Conservation (phyloP, 2,113 vertebrate genomes). For the Falcunculus frontatus region DNA sequence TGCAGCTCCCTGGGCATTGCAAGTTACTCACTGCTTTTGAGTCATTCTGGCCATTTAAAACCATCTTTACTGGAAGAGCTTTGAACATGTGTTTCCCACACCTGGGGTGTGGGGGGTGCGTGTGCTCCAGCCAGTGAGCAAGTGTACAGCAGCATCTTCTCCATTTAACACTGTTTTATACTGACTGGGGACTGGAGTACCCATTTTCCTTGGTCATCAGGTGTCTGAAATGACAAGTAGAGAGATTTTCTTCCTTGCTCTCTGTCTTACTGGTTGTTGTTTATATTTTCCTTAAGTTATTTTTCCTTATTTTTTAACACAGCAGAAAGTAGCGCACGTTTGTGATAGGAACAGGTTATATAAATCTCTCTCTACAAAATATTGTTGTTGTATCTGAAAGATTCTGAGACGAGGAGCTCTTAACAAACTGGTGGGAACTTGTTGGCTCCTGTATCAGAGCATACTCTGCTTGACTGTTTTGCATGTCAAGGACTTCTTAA, state of each 20-base stretch:
- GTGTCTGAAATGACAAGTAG: neutral
- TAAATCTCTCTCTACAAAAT: neutral
- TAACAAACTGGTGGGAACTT: neutral
- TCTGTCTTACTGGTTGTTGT: neutral
- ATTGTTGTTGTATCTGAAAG: neutral
- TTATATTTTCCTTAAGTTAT: neutral
- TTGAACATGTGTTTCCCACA: neutral
- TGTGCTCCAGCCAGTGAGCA: neutral
- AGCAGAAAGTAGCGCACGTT: neutral
- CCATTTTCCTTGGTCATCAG: neutral
- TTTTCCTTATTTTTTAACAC: neutral
- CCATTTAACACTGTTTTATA: neutral
- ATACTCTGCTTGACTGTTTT: neutral
- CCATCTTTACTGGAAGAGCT: neutral
- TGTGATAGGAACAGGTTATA: neutral
- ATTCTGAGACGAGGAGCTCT: neutral
- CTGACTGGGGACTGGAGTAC: neutral
- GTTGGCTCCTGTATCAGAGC: neutral
- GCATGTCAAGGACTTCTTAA: neutral
- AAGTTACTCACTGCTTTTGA: neutral
- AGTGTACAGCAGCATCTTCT: neutral
- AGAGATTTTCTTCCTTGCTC: neutral
- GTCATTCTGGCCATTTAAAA: neutral
- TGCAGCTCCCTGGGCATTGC: neutral
- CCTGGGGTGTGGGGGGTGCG: accelerated